phyloP scores from a whole-genome alignment of 2,797 vertebrate genomes.

The Streptopelia turtur region DNA sequence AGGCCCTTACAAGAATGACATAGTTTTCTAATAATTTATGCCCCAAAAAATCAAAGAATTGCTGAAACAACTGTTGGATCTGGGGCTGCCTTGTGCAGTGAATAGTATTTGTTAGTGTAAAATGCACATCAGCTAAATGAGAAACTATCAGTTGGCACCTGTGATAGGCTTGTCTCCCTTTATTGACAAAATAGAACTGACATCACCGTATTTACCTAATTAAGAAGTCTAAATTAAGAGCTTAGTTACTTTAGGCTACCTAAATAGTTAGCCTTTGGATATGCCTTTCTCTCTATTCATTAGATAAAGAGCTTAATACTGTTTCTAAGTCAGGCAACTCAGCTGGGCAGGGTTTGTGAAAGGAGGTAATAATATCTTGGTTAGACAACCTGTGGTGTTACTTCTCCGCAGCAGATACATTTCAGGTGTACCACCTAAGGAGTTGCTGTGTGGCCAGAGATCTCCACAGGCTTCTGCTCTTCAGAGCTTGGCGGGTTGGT shows the following conservation, averaged over 20 bases:
- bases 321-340: neutral
- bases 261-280: neutral
- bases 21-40: neutral
- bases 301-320: neutral
- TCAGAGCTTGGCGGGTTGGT: neutral
- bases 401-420: rapidly evolving
- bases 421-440: neutral
- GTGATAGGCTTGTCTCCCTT: neutral
- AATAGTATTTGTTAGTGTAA: neutral
- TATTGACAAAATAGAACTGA: constrained; percentile 12
- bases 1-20: neutral
- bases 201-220: neutral
- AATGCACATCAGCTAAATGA: neutral
- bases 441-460: neutral
- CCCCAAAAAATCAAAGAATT: neutral
- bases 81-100: neutral
- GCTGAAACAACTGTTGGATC: neutral
- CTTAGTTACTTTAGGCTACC: constrained; percentile 20
- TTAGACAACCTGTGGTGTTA: rapidly evolving
- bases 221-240: constrained; percentile 22
- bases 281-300: neutral
- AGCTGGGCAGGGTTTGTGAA: neutral
- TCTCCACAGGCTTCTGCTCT: neutral
- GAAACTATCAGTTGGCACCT: neutral
- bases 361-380: neutral